Evolutionary conservation across 2,888 invertebrate species (phyloP), one percentile per base, ranked within the genome.

Genomic region (Perdita meconis): DNA sequence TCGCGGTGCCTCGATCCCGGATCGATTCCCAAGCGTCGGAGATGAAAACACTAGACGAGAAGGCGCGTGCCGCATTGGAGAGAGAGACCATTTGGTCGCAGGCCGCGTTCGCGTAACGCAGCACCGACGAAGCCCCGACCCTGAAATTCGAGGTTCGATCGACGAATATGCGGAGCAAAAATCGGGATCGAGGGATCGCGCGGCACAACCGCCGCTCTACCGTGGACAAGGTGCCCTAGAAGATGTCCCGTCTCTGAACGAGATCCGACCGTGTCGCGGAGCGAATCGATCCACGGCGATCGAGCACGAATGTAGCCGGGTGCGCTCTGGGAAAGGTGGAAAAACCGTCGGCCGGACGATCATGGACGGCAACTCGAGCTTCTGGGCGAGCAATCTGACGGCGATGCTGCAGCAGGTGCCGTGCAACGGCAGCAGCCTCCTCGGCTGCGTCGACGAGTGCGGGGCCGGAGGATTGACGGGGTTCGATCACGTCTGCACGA

Each of bases 401-500:
- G 85, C 83, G 22, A 80, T 88, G 66, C 70, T 89, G 64, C 89
- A 88, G 51, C 88, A 85, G 42, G 75, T 88, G 19, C 82, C 89
- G 12, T 89, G 89, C 72, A 89, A 89, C 72, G 80, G 75, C 30
- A 89, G 82, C 59, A 89, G 82, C 59, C 65, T 81, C 34, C 65
- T 81, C 0, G 80, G 77, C 34, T 89, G 89, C 66, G 63, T 73
- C 16, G 83, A 84, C 26, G 80, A 87, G 34, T 89, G 89, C 67
- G 82, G 68, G 38, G 5, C 80, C 13, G 57, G 55, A 4, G n/a
- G n/a, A n/a, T 71, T 83, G 12, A 22, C 34, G 3, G 87, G 74
- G 12, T 88, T 88, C 78, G 88, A 90, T 78, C 88, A 89, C 44
- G 68, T 89, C 10, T 89, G 89, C 74, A 83, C 82, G 2, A 55